Base-by-base conservation (phyloP, 2,113 vertebrate species). In the Ivindomyrus marchei region DNA sequence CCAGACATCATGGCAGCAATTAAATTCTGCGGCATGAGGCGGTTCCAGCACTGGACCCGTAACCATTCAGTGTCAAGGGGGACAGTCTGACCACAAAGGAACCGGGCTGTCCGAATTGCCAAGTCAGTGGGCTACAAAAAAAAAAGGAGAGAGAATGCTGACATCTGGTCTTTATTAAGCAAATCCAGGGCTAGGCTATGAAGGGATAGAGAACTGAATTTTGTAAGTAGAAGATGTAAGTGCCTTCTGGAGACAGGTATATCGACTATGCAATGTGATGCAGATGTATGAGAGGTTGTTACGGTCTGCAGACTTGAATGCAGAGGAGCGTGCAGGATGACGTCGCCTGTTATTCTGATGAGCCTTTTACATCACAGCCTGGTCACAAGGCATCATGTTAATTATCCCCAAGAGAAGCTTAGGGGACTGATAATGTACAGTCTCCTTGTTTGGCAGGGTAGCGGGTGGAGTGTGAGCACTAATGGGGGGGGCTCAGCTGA, bases 131-230 rank as follows among this genome's bases (percentile, higher is more conserved):
- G 8, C 9, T 53, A n/a, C 52, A 66, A 46, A 62, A 88, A 17
- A 66, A 50, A 3, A 52, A 11, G 87, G 87, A 88, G 39, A 19
- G 70, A 7, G 70, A 42, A 19, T 39, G 15, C 74, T 46, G 21
- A 88, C 52, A 88, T 66, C 87, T 88, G 87, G 27, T 27, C 53
- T 88, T 88, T 58, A 66, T 88, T 88, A 42, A 45, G 56, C 87
- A 88, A 88, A 88, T 66, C 53, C 31, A 62, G 42, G 27, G 36
- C 39, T 27, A 88, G 58, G 39, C 11, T 88, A 39, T 88, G 24
- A 47, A 62, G 42, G 87, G 39, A 21, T 39, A 45, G 13, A 45
- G 27, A 27, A 39, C 31, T 42, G 36, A 56, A 39, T 56, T 53
- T 49, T 49, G 4, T n/a, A 86, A 86, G 84, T 80, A 80, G 74